Conservation (phyloP, 2,888 invertebrate genomes). For the Caenorhabditis sp. region DNA sequence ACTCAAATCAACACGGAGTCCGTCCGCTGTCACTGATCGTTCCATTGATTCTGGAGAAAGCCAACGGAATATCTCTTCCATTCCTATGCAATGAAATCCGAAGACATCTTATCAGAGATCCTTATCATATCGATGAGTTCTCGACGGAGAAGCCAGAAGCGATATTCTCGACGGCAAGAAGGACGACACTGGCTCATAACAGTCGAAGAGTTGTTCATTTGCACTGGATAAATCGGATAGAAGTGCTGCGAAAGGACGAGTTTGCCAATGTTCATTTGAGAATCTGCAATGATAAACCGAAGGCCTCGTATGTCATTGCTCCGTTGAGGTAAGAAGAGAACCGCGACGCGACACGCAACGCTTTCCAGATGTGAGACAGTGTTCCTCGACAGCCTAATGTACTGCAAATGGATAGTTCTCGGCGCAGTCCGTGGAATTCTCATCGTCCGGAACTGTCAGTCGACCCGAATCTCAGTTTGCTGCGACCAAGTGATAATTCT, state of each 20-base stretch:
- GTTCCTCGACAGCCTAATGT: constrained; percentile 43
- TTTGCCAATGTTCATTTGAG: constrained; percentile 57
- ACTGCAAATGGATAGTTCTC: constrained; percentile 44
- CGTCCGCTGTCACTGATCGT: constrained; percentile 45
- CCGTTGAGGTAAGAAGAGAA: constrained; percentile 21
- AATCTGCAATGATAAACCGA: constrained; percentile 58
- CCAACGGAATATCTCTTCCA: constrained; percentile 43
- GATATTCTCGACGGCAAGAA: constrained; percentile 18
- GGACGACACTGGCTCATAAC: constrained; percentile 60
- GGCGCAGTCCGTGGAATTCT: constrained; percentile 51
- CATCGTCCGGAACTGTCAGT: constrained; percentile 31
- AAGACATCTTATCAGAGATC: constrained; percentile 48
- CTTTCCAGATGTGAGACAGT: constrained; percentile 55
- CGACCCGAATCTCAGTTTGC: constrained; percentile 12
- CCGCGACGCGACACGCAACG: too few relatives aligned
- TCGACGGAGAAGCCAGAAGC: constrained; percentile 27
- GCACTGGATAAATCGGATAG: constrained; percentile 50
- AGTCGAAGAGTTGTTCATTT: constrained; percentile 56
- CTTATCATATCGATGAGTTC: constrained; percentile 58
- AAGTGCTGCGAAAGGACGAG: constrained; percentile 53
- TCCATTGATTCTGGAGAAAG: constrained; percentile 44
- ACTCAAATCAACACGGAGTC: constrained; percentile 48
- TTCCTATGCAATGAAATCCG: constrained; percentile 48
- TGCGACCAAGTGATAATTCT: constrained; percentile 43
- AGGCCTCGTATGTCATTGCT: constrained; percentile 57